A percentile compares a stretch with the other conserved stretches of the same genome.
Evolutionary conservation across 2,113 vertebrate genomes (phyloP).

Genomic region (Bufo bufo): DNA sequence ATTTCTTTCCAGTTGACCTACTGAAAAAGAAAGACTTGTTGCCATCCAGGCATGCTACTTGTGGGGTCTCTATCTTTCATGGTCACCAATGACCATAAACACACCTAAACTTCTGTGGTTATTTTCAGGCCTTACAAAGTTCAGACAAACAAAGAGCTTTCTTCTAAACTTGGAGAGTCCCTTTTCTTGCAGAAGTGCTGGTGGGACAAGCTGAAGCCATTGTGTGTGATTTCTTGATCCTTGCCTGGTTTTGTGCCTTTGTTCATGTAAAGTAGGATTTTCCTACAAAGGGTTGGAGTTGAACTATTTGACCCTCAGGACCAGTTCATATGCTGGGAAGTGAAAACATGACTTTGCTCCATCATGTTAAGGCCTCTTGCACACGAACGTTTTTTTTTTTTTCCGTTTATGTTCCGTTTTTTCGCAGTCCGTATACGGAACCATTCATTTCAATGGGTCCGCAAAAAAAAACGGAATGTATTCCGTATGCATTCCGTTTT

Average conservation of each 20-base stretch:
- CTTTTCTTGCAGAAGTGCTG: conserved; percentile 68
- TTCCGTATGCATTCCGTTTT: too few relatives aligned
- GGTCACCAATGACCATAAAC: conserved; percentile 64
- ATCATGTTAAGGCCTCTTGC: conserved; percentile 3
- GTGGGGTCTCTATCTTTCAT: conserved; percentile 70
- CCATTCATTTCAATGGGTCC: too few relatives aligned
- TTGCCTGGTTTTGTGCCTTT: conserved; percentile 71
- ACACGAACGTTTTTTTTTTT: too few relatives aligned
- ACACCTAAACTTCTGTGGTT: conserved; percentile 75
- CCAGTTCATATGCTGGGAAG: conserved; percentile 70
- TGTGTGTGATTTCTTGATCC: conserved; percentile 70
- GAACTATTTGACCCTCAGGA: conserved; percentile 78
- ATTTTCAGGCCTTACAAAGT: conserved; percentile 67
- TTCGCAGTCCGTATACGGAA: too few relatives aligned
- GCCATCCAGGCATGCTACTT: conserved; percentile 62
- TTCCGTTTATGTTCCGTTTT: too few relatives aligned
- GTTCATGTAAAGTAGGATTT: conserved; percentile 72
- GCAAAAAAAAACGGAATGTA: too few relatives aligned
- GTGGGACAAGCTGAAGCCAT: conserved; percentile 73
- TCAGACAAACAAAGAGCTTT: conserved; percentile 74
- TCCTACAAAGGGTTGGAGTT: conserved; percentile 71
- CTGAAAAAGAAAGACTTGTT: conserved; percentile 50
- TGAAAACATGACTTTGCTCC: conserved; percentile 38
- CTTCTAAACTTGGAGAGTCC: conserved; percentile 60
- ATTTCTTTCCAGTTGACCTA: conserved; percentile 52